Evolutionary conservation across 2,888 invertebrate genomes (phyloP).

Genomic region (Drosophila fungiperda): DNA sequence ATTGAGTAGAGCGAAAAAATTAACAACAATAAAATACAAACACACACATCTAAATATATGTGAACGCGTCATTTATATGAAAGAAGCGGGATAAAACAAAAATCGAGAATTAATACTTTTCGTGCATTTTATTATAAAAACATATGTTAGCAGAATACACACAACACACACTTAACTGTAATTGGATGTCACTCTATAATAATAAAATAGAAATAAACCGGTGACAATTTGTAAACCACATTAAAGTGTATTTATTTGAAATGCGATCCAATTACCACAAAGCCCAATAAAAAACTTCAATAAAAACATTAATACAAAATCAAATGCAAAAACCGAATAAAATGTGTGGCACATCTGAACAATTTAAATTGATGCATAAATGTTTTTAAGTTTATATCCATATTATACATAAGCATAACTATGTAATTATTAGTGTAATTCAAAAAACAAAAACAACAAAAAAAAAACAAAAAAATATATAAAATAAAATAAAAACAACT

Average conservation of each 20-base stretch:
- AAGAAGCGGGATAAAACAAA: slow-evolving; percentile 14
- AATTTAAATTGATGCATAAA: slow-evolving; percentile 73
- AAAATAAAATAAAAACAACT: neutral
- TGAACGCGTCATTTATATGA: slow-evolving; percentile 50
- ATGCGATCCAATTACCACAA: slow-evolving; percentile 41
- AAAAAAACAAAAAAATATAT: slow-evolving; percentile 24
- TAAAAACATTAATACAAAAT: slow-evolving; percentile 11
- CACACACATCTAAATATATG: slow-evolving; percentile 62
- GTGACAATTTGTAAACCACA: slow-evolving; percentile 49
- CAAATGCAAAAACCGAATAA: slow-evolving; percentile 45
- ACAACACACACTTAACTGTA: slow-evolving; percentile 41
- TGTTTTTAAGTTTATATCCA: slow-evolving; percentile 75
- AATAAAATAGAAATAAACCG: slow-evolving; percentile 36
- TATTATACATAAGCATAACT: slow-evolving; percentile 77
- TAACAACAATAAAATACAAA: slow-evolving; percentile 49
- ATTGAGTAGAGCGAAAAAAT: slow-evolving; percentile 63
- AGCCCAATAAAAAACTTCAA: slow-evolving; percentile 22
- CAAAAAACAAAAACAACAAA: slow-evolving; percentile 60
- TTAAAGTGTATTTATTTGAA: slow-evolving; percentile 59
- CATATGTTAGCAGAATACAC: slow-evolving; percentile 72
- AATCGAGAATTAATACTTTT: slow-evolving; percentile 46
- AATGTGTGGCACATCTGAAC: slow-evolving; percentile 69
- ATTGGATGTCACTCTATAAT: slow-evolving; percentile 53
- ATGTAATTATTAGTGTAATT: slow-evolving; percentile 84
- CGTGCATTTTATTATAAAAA: slow-evolving; percentile 72